Conservation (phyloP, 2,113 vertebrate species). For the Calypte anna region DNA sequence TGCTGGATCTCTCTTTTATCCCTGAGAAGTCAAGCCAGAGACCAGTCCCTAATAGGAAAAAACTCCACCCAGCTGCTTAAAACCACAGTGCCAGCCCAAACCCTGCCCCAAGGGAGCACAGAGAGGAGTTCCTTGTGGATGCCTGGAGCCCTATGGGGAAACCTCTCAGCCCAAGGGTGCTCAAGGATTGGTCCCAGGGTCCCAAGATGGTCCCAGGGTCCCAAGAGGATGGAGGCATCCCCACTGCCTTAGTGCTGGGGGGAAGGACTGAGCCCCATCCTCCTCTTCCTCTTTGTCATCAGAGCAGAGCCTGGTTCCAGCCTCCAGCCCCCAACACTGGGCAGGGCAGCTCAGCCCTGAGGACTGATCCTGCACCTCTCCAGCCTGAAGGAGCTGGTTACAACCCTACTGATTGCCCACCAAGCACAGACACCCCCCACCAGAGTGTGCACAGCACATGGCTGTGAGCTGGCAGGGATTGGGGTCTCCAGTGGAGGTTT, state of each 20-base stretch:
- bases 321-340: not conserved
- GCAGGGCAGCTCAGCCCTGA: not conserved
- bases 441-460: rapidly evolving
- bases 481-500: not conserved
- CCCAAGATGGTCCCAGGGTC: too few species aligned
- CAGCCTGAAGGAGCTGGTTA: not conserved
- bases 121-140: not conserved
- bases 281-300: not conserved
- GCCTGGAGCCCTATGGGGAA: not conserved
- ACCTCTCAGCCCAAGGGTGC: not conserved
- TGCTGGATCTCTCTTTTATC: not conserved
- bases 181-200: rapidly evolving
- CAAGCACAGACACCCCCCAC: not conserved
- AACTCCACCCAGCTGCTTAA: not conserved
- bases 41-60: not conserved
- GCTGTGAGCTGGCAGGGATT: not conserved
- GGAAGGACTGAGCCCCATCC: not conserved
- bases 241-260: not conserved
- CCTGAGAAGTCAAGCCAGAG: not conserved
- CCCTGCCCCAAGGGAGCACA: not conserved
- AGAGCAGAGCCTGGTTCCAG: not conserved
- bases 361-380: not conserved
- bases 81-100: not conserved
- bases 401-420: not conserved
- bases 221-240: too few species aligned